These are phyloP conservation scores for Synanthedon vespiformis DNA, from an alignment of 2,888 invertebrate species.

Conservation along the genomic window DNA sequence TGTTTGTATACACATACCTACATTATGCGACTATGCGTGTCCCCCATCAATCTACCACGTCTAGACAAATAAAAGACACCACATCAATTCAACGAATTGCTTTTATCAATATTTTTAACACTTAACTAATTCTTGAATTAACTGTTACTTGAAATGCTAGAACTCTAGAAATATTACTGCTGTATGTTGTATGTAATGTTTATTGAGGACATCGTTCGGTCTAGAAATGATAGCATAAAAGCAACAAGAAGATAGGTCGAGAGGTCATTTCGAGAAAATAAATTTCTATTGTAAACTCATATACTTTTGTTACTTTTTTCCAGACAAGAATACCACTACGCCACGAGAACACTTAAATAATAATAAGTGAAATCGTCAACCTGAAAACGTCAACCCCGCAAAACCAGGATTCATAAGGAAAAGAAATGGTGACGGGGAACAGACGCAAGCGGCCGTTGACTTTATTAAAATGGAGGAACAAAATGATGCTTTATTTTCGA, in stretches of 20 bases:
- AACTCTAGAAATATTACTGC: no score
- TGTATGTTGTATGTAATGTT: no score
- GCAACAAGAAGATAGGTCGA: background rate
- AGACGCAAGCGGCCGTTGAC: constrained; percentile 1
- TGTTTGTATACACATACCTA: no score
- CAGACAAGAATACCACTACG: background rate
- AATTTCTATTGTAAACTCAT: background rate
- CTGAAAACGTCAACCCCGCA: constrained; percentile 4
- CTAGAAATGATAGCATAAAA: background rate
- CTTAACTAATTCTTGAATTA: no score
- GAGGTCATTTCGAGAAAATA: background rate
- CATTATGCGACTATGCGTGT: no score
- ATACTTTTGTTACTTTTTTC: background rate
- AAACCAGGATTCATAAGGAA: constrained; percentile 5
- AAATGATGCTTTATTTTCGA: constrained; percentile 3
- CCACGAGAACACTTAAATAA: background rate
- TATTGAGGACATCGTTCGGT: no score
- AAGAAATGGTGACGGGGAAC: constrained; percentile 6
- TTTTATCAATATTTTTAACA: no score
- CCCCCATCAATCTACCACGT: no score
- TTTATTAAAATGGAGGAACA: constrained; percentile 7
- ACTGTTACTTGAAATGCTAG: no score
- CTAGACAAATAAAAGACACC: no score
- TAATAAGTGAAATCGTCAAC: constrained; percentile 2
- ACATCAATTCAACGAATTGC: no score